A percentile compares a stretch with the other conserved stretches of the same genome.
These are phyloP conservation scores for Pantherophis guttatus DNA, from an alignment of 2,113 vertebrate species.

Conservation along the genomic window DNA sequence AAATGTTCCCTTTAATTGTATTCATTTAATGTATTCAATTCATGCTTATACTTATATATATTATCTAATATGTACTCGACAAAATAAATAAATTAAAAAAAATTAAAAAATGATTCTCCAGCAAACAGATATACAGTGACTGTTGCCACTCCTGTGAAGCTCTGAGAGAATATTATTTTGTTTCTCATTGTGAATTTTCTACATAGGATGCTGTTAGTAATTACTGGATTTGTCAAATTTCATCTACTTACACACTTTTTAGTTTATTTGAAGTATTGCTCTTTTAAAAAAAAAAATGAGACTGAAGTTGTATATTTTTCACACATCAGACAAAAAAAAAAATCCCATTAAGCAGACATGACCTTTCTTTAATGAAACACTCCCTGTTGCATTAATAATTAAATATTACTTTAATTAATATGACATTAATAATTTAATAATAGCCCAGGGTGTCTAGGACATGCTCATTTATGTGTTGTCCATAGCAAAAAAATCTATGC, in stretches of 20 bases:
- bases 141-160: not conserved
- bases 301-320: not conserved
- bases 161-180: not conserved
- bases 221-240: not conserved
- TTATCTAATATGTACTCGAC: too few species aligned
- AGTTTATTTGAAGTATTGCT: not conserved
- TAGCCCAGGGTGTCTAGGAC: not conserved
- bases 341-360: not conserved
- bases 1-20: not conserved
- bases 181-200: not conserved
- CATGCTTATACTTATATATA: too few species aligned
- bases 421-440: not conserved
- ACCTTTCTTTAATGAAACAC: constrained; percentile 2
- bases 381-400: not conserved
- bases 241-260: not conserved
- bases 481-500: not conserved
- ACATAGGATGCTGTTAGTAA: not conserved
- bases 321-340: not conserved
- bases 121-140: not conserved
- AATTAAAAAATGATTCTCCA: not conserved
- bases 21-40: too few species aligned
- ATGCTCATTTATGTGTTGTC: constrained; percentile 12
- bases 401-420: not conserved
- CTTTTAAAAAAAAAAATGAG: not conserved
- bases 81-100: too few species aligned